Evolutionary conservation across 2,888 invertebrate species (phyloP), one percentile per base, ranked within the genome.

Genomic region (Chymomyza fuscimana): DNA sequence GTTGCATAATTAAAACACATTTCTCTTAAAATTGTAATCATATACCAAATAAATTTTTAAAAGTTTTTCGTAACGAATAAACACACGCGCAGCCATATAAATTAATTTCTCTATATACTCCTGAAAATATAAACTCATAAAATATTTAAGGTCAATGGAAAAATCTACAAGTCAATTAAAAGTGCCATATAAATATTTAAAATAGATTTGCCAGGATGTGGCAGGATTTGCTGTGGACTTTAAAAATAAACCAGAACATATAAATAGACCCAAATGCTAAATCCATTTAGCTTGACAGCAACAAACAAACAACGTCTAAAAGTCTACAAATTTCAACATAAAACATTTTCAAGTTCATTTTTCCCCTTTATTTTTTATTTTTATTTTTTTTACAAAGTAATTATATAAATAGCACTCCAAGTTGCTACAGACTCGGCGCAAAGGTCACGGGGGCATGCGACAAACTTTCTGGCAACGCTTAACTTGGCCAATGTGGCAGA

Each of bases 321-420:
- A 16, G 19, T 54, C 40, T 46, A 46, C 12, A 46, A 46, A 46
- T 46, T 46, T 46, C 12, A 0, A 46, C 70, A 29, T 59, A 73
- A 77, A 74, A 69, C 71, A 74, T 69, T 79, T 82, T 87, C 84
- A 84, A 84, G 84, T 79, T 86, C 87, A 83, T 69, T 64, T 63
- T 69, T 69, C 61, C 63, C 51, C 40, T 4, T 46, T 46, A 9
- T 12, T 65, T 69, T 54, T 52, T 10, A n/a, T 29, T 46, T 12
- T 46, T 46, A 2, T 12, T 65, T 69, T 46, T 54, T 54, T 46
- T 64, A 64, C 69, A 64, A 70, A 72, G 71, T 71, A 46, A 63
- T 66, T 63, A 72, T 60, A 58, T 74, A 86, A 86, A 80, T 80
- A 72, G 72, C 58, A 19, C 22, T 16, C 54, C 54, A 54, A 9